Conservation (phyloP, 2,888 invertebrate species). For the Polylopha cassiicola region DNA sequence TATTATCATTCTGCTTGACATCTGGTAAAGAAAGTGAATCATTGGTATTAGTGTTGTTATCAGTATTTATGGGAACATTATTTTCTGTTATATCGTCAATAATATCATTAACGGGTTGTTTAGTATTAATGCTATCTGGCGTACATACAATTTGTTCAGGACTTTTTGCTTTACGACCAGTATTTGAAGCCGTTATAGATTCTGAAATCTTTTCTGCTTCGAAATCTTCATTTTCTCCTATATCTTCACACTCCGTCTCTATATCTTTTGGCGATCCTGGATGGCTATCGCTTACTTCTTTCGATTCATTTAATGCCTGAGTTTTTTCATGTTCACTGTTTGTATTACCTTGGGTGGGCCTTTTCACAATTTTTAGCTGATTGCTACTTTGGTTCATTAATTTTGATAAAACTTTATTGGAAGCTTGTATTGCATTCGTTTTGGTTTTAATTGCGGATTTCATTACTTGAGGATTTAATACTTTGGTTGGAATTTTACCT, state of each 20-base stretch:
- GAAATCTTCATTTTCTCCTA: slow-evolving; percentile 24
- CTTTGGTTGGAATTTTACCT: slow-evolving; percentile 24
- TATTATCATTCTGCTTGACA: neutral
- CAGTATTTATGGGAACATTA: too few species aligned
- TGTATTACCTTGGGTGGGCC: slow-evolving; percentile 29
- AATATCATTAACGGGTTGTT: too few species aligned
- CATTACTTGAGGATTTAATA: slow-evolving; percentile 23
- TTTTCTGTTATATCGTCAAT: too few species aligned
- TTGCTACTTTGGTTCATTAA: slow-evolving; percentile 59
- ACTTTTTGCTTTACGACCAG: slow-evolving; percentile 28
- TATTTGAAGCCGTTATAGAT: slow-evolving; percentile 22
- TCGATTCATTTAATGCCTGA: slow-evolving; percentile 22
- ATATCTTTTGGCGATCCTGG: slow-evolving; percentile 3
- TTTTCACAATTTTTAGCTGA: slow-evolving; percentile 65
- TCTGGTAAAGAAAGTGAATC: too few species aligned
- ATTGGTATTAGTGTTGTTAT: too few species aligned
- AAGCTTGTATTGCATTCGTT: slow-evolving; percentile 34
- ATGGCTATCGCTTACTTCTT: slow-evolving; percentile 11
- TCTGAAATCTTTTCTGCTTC: slow-evolving; percentile 4
- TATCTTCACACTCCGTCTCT: slow-evolving; percentile 15
- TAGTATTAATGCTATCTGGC: too few species aligned
- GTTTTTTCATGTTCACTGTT: slow-evolving; percentile 25
- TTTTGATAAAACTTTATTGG: slow-evolving; percentile 57
- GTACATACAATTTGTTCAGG: too few species aligned
- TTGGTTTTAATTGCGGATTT: slow-evolving; percentile 22